Conservation (phyloP, 2,797 vertebrate genomes). For the Sebastes kiyomatsui region DNA sequence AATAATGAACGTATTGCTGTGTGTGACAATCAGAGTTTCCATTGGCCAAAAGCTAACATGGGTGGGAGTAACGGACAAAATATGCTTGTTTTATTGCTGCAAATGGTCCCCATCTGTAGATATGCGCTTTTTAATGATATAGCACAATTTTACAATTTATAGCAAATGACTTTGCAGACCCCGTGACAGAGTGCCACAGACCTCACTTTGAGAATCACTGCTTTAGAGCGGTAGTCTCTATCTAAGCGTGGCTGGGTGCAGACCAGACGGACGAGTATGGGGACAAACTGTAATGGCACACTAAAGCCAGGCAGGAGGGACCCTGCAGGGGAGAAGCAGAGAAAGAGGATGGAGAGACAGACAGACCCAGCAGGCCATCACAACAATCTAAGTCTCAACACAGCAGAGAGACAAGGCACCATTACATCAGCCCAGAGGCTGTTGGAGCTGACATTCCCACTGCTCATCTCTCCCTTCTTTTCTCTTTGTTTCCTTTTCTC, state of each 20-base stretch:
- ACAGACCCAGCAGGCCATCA: constrained; percentile 59
- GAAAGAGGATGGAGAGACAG: constrained; percentile 32
- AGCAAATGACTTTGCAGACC: not conserved
- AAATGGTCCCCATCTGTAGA: not conserved
- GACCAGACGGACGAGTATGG: not conserved
- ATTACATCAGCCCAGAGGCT: constrained; percentile 58
- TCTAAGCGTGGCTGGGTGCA: constrained; percentile 18
- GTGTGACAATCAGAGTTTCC: not conserved
- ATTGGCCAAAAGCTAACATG: not conserved
- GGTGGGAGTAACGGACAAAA: not conserved
- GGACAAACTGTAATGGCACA: constrained; percentile 49
- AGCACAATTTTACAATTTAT: too few species aligned
- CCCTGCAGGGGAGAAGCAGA: constrained; percentile 33
- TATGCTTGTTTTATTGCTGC: not conserved
- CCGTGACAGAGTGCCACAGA: not conserved
- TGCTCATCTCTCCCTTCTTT: constrained; percentile 27
- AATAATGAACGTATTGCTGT: not conserved
- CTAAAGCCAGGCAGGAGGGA: constrained; percentile 44
- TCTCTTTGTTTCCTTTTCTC: constrained; percentile 32
- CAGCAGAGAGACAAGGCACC: constrained; percentile 51
- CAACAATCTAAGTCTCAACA: constrained; percentile 56
- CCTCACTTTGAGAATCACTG: not conserved
- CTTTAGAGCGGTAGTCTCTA: constrained; percentile 1
- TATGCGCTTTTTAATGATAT: too few species aligned
- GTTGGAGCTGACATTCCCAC: constrained; percentile 18